phyloP scores from a whole-genome alignment of 30 jellyfish, hydroid and myxozoan genomes.

The Hydra vulgaris region DNA sequence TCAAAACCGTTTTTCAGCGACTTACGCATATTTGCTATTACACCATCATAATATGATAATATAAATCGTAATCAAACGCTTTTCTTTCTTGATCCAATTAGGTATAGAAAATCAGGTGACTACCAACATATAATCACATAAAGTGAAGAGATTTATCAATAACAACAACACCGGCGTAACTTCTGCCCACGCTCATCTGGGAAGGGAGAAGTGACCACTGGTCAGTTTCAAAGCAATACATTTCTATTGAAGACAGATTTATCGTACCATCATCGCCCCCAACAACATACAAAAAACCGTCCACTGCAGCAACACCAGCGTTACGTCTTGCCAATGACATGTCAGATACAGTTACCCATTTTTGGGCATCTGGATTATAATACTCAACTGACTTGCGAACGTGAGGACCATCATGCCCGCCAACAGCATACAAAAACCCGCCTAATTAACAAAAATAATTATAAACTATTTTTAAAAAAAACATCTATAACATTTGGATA shows the following conservation, averaged over 20 bases:
- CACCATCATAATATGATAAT: too few species aligned
- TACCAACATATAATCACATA: too few species aligned
- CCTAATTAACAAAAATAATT: slow-evolving; percentile 14
- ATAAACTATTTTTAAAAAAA: background rate
- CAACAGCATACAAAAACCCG: slow-evolving; percentile 86
- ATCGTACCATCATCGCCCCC: slow-evolving; percentile 98
- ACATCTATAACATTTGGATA: background rate
- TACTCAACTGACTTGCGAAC: slow-evolving; percentile 90
- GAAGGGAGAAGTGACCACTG: slow-evolving; percentile 85
- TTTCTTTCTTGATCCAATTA: too few species aligned
- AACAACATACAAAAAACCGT: slow-evolving; percentile 72
- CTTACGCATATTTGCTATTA: too few species aligned
- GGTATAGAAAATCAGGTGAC: too few species aligned
- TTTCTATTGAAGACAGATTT: slow-evolving; percentile 76
- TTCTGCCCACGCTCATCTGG: slow-evolving; percentile 97
- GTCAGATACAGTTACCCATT: slow-evolving; percentile 82
- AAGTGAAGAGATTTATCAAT: slow-evolving; percentile 37
- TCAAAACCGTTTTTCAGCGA: too few species aligned
- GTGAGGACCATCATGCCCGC: slow-evolving; percentile 99
- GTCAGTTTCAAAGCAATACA: slow-evolving; percentile 76
- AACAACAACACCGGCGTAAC: slow-evolving; percentile 97
- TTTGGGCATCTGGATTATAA: slow-evolving; percentile 75
- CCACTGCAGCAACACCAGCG: slow-evolving; percentile 97
- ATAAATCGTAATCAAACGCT: too few species aligned
- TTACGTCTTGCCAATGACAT: slow-evolving; percentile 99